Percentiles rank a stretch among this genome's conserved stretches.
phyloP scores from a whole-genome alignment of 2,888 invertebrate species.

The Tenthredo livida region DNA sequence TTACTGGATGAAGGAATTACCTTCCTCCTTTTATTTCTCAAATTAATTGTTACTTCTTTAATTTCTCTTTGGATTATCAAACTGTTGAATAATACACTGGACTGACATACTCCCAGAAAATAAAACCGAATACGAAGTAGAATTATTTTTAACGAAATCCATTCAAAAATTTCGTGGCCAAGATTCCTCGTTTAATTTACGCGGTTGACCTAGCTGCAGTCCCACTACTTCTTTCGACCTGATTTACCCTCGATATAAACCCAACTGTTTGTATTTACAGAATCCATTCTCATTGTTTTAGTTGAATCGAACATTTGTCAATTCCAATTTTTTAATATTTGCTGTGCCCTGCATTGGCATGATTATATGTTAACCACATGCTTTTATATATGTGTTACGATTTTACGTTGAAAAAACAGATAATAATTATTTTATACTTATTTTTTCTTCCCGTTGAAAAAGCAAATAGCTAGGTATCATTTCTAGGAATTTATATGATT shows the following conservation, averaged over 20 bases:
- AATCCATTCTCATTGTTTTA: neutral
- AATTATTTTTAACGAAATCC: constrained; percentile 5
- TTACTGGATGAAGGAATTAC: neutral
- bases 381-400: neutral
- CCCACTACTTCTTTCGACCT: neutral
- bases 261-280: neutral
- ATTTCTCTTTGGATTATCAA: neutral
- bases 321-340: neutral
- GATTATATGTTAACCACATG: neutral
- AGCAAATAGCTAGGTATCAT: neutral
- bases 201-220: neutral
- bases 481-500: neutral
- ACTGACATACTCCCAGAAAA: neutral
- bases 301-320: neutral
- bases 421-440: constrained; percentile 9
- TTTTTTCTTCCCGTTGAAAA: neutral
- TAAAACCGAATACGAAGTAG: neutral
- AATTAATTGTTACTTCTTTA: neutral
- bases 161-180: neutral
- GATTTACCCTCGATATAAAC: neutral
- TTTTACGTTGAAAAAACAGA: neutral
- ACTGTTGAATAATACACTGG: neutral
- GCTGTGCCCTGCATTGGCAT: neutral
- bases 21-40: neutral
- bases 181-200: neutral